Percentiles rank a stretch among this genome's conserved stretches.
These are phyloP conservation scores for Odontomyia ornata DNA, from an alignment of 2,888 invertebrate species.

Conservation along the genomic window DNA sequence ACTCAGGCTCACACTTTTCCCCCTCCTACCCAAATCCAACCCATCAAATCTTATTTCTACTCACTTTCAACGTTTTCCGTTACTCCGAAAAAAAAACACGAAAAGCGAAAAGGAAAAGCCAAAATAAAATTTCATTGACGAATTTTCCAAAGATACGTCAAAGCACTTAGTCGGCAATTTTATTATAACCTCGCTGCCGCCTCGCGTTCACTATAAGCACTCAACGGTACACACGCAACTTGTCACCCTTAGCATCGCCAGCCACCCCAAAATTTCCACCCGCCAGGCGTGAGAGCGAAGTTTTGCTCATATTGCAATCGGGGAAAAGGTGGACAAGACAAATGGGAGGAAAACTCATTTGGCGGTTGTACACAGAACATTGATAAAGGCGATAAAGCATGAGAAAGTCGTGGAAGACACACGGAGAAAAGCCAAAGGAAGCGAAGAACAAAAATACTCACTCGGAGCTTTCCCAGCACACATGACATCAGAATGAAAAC, in stretches of 20 bases:
- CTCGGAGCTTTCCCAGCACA: constrained; percentile 1
- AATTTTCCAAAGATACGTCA: constrained; percentile 38
- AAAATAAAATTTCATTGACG: constrained; percentile 44
- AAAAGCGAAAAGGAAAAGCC: constrained; percentile 27
- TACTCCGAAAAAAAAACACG: background rate
- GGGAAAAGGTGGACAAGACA: background rate
- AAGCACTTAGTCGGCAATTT: constrained; percentile 35
- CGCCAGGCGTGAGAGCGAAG: background rate
- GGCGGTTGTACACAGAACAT: background rate
- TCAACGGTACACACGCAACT: constrained; percentile 6
- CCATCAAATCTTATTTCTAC: background rate
- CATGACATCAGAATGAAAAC: constrained; percentile 28
- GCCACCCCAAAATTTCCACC: background rate
- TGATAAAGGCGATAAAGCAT: background rate
- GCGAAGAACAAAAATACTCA: background rate
- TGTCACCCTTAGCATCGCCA: background rate
- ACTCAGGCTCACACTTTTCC: background rate
- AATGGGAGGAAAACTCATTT: background rate
- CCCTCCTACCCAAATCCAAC: background rate
- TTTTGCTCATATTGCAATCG: background rate
- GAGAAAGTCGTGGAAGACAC: background rate
- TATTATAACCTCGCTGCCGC: constrained; percentile 26
- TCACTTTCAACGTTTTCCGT: constrained; percentile 14
- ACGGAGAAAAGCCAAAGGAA: background rate
- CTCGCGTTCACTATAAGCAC: background rate